These are phyloP conservation scores for Sphyrna mokarran DNA, from an alignment of 2,113 vertebrate species.

Conservation along the genomic window DNA sequence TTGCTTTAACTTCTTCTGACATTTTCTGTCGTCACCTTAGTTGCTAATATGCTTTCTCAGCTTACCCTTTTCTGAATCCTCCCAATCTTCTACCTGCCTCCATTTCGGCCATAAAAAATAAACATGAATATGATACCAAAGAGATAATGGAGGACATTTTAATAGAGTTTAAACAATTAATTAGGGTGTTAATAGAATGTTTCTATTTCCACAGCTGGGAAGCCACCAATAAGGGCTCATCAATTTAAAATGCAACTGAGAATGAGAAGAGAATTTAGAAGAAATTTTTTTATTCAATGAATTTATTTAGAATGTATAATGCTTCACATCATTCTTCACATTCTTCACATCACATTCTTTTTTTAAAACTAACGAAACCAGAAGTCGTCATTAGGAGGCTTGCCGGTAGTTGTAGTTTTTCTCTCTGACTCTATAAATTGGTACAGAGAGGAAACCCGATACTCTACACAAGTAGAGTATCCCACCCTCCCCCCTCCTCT, in stretches of 20 bases:
- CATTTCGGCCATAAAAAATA: not conserved
- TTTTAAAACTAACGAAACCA: too few species aligned
- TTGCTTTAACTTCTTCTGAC: too few species aligned
- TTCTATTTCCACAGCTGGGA: not conserved
- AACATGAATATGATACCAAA: not conserved
- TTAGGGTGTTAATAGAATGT: not conserved
- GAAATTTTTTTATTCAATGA: not conserved
- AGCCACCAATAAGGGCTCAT: not conserved
- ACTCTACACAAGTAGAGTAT: too few species aligned
- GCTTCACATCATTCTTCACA: not conserved
- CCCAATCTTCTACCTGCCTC: not conserved
- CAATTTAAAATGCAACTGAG: not conserved
- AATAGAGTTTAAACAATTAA: not conserved
- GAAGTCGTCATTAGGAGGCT: too few species aligned
- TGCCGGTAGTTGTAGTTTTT: too few species aligned
- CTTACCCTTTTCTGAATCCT: too few species aligned
- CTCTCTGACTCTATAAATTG: too few species aligned
- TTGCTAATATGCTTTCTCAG: too few species aligned
- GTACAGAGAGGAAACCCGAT: too few species aligned
- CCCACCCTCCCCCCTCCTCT: too few species aligned
- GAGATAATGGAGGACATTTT: not conserved
- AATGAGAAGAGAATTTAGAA: not conserved
- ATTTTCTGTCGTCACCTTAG: too few species aligned
- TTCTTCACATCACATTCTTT: too few species aligned
- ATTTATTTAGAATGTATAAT: not conserved